Evolutionary conservation across 2,797 vertebrate genomes (phyloP), one percentile per base, ranked within the genome.

Genomic region (Rhodeus uyekii): DNA sequence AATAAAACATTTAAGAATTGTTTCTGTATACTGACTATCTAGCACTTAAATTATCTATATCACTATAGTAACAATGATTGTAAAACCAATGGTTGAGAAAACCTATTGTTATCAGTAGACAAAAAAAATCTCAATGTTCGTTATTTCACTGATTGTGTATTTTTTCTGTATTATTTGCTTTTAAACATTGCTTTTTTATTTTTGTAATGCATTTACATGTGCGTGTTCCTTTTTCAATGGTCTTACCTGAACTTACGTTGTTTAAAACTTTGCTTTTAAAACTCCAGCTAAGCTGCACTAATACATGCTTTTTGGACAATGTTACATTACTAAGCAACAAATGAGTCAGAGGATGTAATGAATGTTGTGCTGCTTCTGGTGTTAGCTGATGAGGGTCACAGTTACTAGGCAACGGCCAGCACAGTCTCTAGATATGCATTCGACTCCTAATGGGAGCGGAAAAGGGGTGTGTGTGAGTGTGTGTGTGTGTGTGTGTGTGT

Each of bases 351-450:
- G 58, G 55, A 78, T 78, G 78, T 80, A 82, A 79, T 78, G 55
- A 73, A 69, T 82, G 39, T 81, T 83, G 81, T 82, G 78, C 55
- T 80, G 82, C 84, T 85, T 61, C 84, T 83, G 77, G 73, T 67
- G 71, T 74, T 79, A 46, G 78, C 65, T 67, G 79, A 64, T 85
- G 82, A 86, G 82, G 84, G 78, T 85, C 82, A 86, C 27, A 39
- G 84, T 85, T 83, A 81, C 86, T 18, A 83, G 69, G 81, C 82
- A 82, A 85, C 85, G 77, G 67, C 50, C 65, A 58, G 72, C 39
- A 5, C 71, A 24, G 74, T 58, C 69, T 64, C 74, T 76, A 83
- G 86, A 87, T 83, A 87, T 87, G 83, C 83, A 71, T 68, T 75
- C 53, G 78, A 69, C 75, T 82, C 80, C 69, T 73, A 53, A 67